Conservation (phyloP, 2,888 invertebrate genomes). For the Andrena flavipes region DNA sequence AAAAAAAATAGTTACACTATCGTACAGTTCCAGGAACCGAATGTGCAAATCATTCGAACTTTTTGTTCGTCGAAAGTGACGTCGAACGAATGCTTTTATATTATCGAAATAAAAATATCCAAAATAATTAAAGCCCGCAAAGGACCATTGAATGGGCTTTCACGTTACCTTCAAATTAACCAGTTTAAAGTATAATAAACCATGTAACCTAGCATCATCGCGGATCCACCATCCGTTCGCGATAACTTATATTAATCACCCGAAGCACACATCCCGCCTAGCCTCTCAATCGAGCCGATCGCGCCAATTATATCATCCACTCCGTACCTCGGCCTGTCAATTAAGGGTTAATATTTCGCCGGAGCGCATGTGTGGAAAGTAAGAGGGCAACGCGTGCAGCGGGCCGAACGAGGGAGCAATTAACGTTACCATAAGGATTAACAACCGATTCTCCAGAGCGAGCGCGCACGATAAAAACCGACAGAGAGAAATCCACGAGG, state of each 20-base stretch:
- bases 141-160: background rate
- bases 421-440: slow-evolving; percentile 3
- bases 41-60: too few relatives aligned
- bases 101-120: too few relatives aligned
- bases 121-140: background rate
- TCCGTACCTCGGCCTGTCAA: slow-evolving; percentile 1
- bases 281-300: slow-evolving; percentile 6
- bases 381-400: background rate
- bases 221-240: background rate
- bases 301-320: background rate
- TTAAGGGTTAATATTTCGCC: slow-evolving; percentile 5
- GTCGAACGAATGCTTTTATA: too few relatives aligned
- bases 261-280: background rate
- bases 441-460: slow-evolving; percentile 3
- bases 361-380: background rate
- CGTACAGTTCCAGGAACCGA: too few relatives aligned
- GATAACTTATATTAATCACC: background rate
- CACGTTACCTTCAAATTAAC: background rate
- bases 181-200: background rate
- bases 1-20: too few relatives aligned
- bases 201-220: background rate
- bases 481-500: background rate
- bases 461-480: background rate
- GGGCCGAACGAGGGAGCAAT: background rate
- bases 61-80: too few relatives aligned